phyloP scores from a whole-genome alignment of 2,797 vertebrate genomes.

The Petrocephalus schoutedeni region DNA sequence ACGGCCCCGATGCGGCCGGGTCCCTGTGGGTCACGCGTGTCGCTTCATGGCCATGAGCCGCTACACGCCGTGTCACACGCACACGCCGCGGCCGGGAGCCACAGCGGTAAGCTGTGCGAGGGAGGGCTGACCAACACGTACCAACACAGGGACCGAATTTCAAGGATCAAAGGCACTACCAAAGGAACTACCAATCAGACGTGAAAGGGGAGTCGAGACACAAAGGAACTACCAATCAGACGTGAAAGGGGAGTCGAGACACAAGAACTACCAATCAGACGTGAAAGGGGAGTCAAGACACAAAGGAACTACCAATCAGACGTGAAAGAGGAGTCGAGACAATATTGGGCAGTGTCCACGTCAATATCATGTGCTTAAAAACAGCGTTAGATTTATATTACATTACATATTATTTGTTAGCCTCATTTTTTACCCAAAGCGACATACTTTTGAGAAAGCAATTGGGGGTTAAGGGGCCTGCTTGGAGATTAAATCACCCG shows the following conservation, averaged over 20 bases:
- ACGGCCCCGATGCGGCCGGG: neutral
- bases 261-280: neutral
- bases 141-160: neutral
- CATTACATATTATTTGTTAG: neutral
- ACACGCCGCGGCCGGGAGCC: neutral
- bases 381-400: neutral
- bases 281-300: no score
- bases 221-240: neutral
- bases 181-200: neutral
- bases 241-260: neutral
- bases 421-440: neutral
- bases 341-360: neutral
- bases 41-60: neutral
- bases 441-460: neutral
- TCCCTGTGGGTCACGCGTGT: neutral
- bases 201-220: neutral
- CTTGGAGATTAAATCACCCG: neutral
- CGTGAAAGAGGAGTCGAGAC: no score
- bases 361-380: neutral
- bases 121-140: neutral
- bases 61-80: neutral
- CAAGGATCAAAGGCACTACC: neutral
- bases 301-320: no score
- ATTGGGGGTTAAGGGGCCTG: neutral
- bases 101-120: neutral